Evolutionary conservation across 37 sponge, comb jelly and placozoan genomes (phyloP).

Genomic region (Geodia barretti): DNA sequence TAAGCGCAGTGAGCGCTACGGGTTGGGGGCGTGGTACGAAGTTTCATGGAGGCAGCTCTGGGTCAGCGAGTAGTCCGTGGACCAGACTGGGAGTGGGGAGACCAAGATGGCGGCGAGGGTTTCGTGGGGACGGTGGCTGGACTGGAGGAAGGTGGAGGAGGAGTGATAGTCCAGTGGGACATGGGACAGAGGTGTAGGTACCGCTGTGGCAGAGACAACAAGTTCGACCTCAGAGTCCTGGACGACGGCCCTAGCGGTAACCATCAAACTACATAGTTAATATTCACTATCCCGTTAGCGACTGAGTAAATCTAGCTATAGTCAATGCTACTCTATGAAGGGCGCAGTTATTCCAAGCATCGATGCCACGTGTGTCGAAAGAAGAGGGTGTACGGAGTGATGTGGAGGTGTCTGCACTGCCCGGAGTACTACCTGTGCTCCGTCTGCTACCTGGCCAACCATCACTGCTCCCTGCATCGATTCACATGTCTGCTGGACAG

Average conservation of each 20-base stretch:
- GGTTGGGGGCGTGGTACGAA: too few species aligned
- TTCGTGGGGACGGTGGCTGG: constrained; percentile 83
- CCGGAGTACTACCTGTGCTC: constrained; percentile 80
- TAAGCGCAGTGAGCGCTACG: too few species aligned
- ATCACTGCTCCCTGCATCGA: constrained; percentile 70
- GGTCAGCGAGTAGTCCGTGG: constrained; percentile 88
- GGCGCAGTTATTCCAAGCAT: not conserved
- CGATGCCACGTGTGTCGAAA: constrained; percentile 1
- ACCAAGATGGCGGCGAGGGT: constrained; percentile 89
- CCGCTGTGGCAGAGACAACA: constrained; percentile 54
- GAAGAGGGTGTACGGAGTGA: not conserved
- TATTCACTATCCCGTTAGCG: not conserved
- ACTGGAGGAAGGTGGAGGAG: constrained; percentile 15
- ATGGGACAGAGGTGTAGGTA: constrained; percentile 70
- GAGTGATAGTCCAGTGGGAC: constrained; percentile 90
- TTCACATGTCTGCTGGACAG: constrained; percentile 35
- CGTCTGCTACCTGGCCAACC: constrained; percentile 76
- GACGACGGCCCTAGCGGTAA: constrained; percentile 74
- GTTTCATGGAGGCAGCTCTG: not conserved
- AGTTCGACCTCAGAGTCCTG: constrained; percentile 70
- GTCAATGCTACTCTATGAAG: not conserved
- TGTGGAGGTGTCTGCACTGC: constrained; percentile 85
- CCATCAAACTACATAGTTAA: not conserved
- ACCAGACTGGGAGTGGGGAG: constrained; percentile 87
- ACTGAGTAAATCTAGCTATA: not conserved